phyloP scores from a whole-genome alignment of 1,140 invertebrate species.

The Cotesia glomerata region DNA sequence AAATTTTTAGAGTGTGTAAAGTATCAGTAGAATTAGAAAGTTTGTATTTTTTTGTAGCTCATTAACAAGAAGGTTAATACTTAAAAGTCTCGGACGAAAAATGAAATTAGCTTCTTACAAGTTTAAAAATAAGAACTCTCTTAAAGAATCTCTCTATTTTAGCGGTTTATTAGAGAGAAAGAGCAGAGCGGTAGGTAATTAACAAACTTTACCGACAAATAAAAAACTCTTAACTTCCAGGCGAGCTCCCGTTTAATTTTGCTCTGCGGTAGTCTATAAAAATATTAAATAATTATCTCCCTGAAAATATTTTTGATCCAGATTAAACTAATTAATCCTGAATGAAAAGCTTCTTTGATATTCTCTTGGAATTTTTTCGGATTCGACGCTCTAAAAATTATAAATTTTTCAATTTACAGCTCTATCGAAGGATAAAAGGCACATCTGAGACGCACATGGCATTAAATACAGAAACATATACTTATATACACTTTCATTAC shows the following conservation, averaged over 20 bases:
- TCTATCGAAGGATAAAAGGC: slow-evolving; percentile 45
- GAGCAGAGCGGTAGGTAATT: slow-evolving; percentile 15
- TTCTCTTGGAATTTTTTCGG: too few relatives aligned
- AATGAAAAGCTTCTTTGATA: too few relatives aligned
- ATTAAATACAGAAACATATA: slow-evolving; percentile 33
- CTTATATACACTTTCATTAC: slow-evolving; percentile 24
- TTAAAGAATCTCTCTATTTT: slow-evolving; percentile 15
- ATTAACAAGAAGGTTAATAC: too few relatives aligned
- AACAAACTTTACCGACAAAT: slow-evolving; percentile 8
- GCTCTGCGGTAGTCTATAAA: neutral
- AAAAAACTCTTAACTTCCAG: slow-evolving; percentile 14
- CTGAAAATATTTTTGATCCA: neutral
- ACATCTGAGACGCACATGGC: slow-evolving; percentile 55
- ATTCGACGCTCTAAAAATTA: too few relatives aligned
- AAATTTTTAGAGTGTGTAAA: too few relatives aligned
- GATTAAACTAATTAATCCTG: too few relatives aligned
- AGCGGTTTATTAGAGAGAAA: slow-evolving; percentile 11
- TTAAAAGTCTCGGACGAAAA: too few relatives aligned
- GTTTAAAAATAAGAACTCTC: neutral
- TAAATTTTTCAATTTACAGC: slow-evolving; percentile 45
- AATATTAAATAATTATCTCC: neutral
- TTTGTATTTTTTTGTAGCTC: too few relatives aligned
- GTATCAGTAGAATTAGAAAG: too few relatives aligned
- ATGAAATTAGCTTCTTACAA: too few relatives aligned
- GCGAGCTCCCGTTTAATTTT: slow-evolving; percentile 13